These are phyloP conservation scores for Calephelis perditalis DNA, from an alignment of 2,888 invertebrate genomes.

Conservation along the genomic window DNA sequence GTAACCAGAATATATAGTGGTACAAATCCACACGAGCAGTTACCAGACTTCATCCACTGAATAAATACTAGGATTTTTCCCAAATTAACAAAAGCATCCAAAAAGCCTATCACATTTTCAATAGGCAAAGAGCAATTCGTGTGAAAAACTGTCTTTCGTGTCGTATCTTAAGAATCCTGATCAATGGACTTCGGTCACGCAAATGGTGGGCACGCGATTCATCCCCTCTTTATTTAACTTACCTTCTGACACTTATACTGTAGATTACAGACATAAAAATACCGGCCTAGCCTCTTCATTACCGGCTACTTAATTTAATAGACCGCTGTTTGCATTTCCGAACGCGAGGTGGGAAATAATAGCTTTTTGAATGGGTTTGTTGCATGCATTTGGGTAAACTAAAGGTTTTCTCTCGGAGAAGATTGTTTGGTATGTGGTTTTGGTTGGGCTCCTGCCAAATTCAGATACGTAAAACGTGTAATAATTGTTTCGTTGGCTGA, in stretches of 20 bases:
- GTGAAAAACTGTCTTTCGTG: slow-evolving; percentile 57
- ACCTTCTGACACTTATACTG: slow-evolving; percentile 49
- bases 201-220: slow-evolving; percentile 48
- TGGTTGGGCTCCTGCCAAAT: slow-evolving; percentile 26
- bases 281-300: slow-evolving; percentile 52
- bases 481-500: slow-evolving; percentile 24
- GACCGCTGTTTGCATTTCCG: slow-evolving; percentile 35
- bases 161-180: slow-evolving; percentile 61
- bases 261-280: slow-evolving; percentile 58
- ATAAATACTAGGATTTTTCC: not conserved
- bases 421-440: slow-evolving; percentile 28
- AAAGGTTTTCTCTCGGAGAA: slow-evolving; percentile 20
- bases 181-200: slow-evolving; percentile 64
- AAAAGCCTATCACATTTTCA: slow-evolving; percentile 28
- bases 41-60: too few relatives aligned
- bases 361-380: slow-evolving; percentile 28
- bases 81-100: slow-evolving; percentile 15
- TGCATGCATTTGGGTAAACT: slow-evolving; percentile 26
- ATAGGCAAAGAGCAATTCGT: slow-evolving; percentile 37
- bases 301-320: slow-evolving; percentile 46
- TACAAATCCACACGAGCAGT: too few relatives aligned
- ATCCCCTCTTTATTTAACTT: slow-evolving; percentile 43
- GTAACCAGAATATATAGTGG: too few relatives aligned
- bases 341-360: slow-evolving; percentile 31
- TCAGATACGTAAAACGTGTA: slow-evolving; percentile 22